These are phyloP conservation scores for Ptiloglossa arizonensis DNA, from an alignment of 1,140 invertebrate genomes.

Conservation along the genomic window DNA sequence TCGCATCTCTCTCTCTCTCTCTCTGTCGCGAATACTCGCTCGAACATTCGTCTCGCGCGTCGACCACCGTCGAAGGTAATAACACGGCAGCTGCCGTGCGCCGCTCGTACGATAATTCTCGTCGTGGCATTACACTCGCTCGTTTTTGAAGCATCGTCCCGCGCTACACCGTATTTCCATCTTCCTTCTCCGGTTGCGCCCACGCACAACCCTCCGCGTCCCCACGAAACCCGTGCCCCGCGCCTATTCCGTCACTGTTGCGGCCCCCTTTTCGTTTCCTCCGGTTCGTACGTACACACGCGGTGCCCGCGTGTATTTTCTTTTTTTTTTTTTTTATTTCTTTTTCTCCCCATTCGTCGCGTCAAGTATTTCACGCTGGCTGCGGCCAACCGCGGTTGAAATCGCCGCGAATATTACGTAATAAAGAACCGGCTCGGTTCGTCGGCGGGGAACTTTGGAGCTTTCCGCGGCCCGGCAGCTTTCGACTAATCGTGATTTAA, in stretches of 20 bases:
- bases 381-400: conserved; percentile 27
- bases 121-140: conserved; percentile 49
- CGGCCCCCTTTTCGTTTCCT: conserved; percentile 8
- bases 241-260: conserved; percentile 23
- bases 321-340: conserved; percentile 42
- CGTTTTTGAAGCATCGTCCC: conserved; percentile 55
- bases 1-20: background rate
- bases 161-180: conserved; percentile 56
- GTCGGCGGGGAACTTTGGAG: conserved; percentile 33
- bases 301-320: background rate
- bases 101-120: conserved; percentile 58
- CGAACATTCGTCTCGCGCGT: conserved; percentile 48
- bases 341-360: conserved; percentile 44
- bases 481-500: conserved; percentile 44
- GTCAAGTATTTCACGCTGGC: conserved; percentile 36
- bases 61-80: conserved; percentile 51
- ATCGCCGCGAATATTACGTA: conserved; percentile 44
- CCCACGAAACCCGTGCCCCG: background rate
- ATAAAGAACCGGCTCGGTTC: conserved; percentile 4
- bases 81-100: conserved; percentile 51
- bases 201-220: background rate
- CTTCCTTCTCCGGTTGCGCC: background rate
- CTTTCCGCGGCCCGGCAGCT: conserved; percentile 3
- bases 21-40: background rate
- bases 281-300: background rate